Base-by-base conservation (phyloP, 2,797 vertebrate species). In the Gambusia yucatana region DNA sequence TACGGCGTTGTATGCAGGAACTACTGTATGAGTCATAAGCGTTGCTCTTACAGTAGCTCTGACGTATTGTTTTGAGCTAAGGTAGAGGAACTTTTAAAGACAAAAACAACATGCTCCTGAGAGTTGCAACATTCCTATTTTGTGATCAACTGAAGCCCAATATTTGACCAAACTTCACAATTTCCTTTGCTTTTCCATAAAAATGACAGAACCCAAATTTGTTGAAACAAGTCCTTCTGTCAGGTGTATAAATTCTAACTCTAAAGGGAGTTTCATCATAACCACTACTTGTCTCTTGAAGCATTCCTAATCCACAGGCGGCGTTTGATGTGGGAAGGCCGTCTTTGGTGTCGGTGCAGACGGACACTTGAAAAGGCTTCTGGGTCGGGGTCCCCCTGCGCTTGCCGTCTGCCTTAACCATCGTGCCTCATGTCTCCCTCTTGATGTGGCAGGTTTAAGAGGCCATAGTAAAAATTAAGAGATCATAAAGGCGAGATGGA, bases 381-480 rank as follows among this genome's bases (percentile, higher is more conserved):
- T 86, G 90, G 87, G 86, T 92, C 78, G 33, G 82, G 84, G 87
- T 83, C 84, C 85, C 84, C 84, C 81, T 61, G 71, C 78, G 84
- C 77, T 76, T 25, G 3, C 77, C 46, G 79, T 91, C 91, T 94
- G 88, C 83, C 76, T 78, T 87, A 89, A 78, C 83, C 89, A 89
- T 92, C 50, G 50, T 0, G 77, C 82, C 77, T 72, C 81, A 79
- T 48, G 81, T 80, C 78, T 75, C 76, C 79, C 73, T 81, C 83
- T 93, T 95, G 82, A 94, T 92, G 94, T 93, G 92, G 92, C 82
- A 77, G 79, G 63, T 91, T 89, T 79, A 72, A 88, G 78, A 81
- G 75, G 84, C 81, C 79, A 63, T 88, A 82, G 81, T 91, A 91
- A 90, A 87, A 87, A 91, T 83, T 13, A 86, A 82, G 79, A 84